Evolutionary conservation across 2,888 invertebrate genomes (phyloP), one percentile per base, ranked within the genome.

Genomic region (Crocallis elinguaria): DNA sequence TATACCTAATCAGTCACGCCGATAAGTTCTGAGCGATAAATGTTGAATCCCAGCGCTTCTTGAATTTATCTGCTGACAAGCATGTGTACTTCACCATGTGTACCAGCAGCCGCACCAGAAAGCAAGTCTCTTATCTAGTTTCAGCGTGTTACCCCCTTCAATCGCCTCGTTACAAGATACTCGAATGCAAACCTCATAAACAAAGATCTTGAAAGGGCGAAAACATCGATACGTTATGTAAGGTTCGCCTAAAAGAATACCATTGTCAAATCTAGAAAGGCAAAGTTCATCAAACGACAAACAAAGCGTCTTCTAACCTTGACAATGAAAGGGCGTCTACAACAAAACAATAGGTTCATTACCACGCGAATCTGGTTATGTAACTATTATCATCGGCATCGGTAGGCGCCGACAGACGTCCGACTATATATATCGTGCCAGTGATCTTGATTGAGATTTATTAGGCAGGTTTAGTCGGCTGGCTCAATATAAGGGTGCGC

Each of bases 361-460:
- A 84, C 79, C 75, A 76, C 78, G 84, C 84, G 83, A 85, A 86
- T 84, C 84, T 83, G 75, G 82, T 84, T 82, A 79, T 76, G 80
- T 80, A 75, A 80, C 64, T 36, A 33, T 53, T 41, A 59, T 39
- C 60, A 55, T 52, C 57, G 67, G 68, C 67, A 73, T 75, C 73
- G 60, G 49, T 56, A 64, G 72, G 69, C 75, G 78, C 80, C 79
- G 77, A 79, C 77, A 79, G 71, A 70, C 68, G 71, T 69, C 70
- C 72, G 59, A 52, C 77, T 74, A 75, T 17, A 52, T 50, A 54
- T 57, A 86, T 86, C 85, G 75, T 78, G 79, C 82, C 85, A 71
- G 67, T 64, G 71, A 88, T 88, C 88, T 86, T 88, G 88, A 88
- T 88, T 86, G 82, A 88, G 88, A 88, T 88, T 88, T 88, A 88